Evolutionary conservation across 2,888 invertebrate species (phyloP).

Genomic region (Cheilosia vulpina): DNA sequence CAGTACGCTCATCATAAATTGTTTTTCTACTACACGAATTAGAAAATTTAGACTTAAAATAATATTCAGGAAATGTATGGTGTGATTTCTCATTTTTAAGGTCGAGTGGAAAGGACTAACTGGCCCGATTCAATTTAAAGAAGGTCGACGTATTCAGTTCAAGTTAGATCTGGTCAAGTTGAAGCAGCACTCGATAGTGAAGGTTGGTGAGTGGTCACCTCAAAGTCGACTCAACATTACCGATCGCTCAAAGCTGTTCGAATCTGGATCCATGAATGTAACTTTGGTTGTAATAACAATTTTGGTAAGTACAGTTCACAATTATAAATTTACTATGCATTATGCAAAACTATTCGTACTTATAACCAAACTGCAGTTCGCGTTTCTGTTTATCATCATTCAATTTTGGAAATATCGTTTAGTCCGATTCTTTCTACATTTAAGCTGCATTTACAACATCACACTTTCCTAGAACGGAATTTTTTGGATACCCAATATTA

Average conservation of each 20-base stretch:
- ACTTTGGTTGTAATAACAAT: conserved; percentile 91
- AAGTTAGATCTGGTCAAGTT: conserved; percentile 90
- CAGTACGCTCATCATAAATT: too few relatives aligned
- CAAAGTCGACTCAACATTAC: conserved; percentile 88
- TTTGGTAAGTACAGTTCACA: conserved; percentile 85
- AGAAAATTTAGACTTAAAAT: too few relatives aligned
- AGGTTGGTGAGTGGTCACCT: conserved; percentile 91
- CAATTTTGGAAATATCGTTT: too few relatives aligned
- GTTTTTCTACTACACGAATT: too few relatives aligned
- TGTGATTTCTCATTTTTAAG: conserved; percentile 82
- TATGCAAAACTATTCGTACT: too few relatives aligned
- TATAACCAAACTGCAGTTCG: too few relatives aligned
- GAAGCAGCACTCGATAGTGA: conserved; percentile 89
- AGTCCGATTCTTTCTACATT: too few relatives aligned
- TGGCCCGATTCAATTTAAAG: conserved; percentile 91
- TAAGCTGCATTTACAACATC: too few relatives aligned
- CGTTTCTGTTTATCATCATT: too few relatives aligned
- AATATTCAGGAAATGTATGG: background rate
- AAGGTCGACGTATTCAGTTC: conserved; percentile 90
- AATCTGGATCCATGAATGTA: conserved; percentile 89
- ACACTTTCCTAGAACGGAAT: too few relatives aligned
- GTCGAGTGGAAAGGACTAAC: conserved; percentile 92
- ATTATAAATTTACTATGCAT: background rate
- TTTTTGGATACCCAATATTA: too few relatives aligned
- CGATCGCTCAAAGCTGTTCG: conserved; percentile 88